Conservation (phyloP, 2,888 invertebrate species). For the Cistogaster globosa region DNA sequence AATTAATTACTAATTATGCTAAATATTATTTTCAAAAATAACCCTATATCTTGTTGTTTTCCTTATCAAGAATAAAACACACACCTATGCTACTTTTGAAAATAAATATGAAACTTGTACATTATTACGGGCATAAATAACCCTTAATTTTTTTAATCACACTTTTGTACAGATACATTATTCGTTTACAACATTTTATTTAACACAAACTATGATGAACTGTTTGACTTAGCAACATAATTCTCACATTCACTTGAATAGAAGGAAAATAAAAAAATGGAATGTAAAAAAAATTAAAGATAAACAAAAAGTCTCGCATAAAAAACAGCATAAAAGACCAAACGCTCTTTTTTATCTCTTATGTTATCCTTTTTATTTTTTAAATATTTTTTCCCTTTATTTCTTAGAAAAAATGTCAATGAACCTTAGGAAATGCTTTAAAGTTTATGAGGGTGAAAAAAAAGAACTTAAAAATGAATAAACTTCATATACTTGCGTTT, state of each 20-base stretch:
- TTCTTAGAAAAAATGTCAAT: conserved; percentile 44
- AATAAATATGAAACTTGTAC: too few relatives aligned
- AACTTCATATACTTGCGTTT: neutral
- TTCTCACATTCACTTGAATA: neutral
- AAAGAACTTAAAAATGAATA: neutral
- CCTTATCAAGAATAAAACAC: too few relatives aligned
- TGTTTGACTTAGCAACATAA: conserved; percentile 12
- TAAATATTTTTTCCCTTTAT: neutral
- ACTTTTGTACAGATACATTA: neutral
- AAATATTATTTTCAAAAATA: too few relatives aligned
- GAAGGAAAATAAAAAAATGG: neutral
- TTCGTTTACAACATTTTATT: conserved; percentile 17
- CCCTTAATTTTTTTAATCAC: neutral
- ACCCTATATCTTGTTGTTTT: too few relatives aligned
- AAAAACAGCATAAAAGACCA: conserved; percentile 3
- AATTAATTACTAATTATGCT: too few relatives aligned
- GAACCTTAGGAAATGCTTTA: conserved; percentile 32
- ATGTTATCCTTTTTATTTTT: neutral
- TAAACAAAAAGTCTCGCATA: conserved; percentile 29
- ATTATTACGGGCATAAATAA: too few relatives aligned
- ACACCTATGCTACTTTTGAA: too few relatives aligned
- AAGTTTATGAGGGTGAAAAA: conserved; percentile 14
- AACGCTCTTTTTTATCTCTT: neutral
- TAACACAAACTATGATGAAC: conserved; percentile 33
- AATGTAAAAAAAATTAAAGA: conserved; percentile 21